Conservation (phyloP, 2,113 vertebrate species). For the Deroptyus accipitrinus region DNA sequence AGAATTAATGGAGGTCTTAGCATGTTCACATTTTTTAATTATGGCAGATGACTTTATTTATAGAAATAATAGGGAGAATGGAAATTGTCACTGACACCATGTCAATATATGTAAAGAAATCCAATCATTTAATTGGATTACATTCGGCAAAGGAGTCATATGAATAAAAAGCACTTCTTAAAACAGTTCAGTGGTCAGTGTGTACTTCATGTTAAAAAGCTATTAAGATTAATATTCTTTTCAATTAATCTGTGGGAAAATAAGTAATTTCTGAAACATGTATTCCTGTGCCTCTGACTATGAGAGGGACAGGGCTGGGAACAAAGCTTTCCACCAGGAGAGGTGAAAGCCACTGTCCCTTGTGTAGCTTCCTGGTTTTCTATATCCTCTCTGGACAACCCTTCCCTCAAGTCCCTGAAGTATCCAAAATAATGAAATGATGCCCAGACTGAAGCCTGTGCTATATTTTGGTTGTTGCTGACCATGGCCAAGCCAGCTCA, state of each 20-base stretch:
- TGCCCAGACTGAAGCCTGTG: background rate
- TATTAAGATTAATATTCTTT: slow-evolving; percentile 20
- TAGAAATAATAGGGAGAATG: slow-evolving; percentile 44
- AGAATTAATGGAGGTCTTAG: slow-evolving; percentile 63
- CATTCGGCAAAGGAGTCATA: slow-evolving; percentile 20
- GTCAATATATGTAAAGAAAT: slow-evolving; percentile 41
- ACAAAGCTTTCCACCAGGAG: background rate
- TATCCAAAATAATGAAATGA: background rate
- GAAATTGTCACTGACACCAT: slow-evolving; percentile 57
- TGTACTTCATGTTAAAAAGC: background rate
- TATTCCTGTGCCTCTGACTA: background rate
- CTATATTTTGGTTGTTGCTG: background rate
- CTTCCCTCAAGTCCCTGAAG: background rate
- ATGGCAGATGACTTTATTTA: slow-evolving; percentile 65
- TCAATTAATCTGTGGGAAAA: background rate
- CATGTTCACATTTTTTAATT: slow-evolving; percentile 62
- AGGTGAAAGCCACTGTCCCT: background rate
- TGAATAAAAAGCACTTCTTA: background rate
- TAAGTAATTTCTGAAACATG: background rate
- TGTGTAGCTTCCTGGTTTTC: background rate
- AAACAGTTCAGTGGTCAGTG: slow-evolving; percentile 4
- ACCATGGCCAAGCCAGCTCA: background rate
- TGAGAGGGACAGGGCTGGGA: fast-evolving
- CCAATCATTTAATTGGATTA: slow-evolving; percentile 61
- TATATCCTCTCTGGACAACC: background rate